phyloP scores from a whole-genome alignment of 2,888 invertebrate genomes.

The Hypomecis atomaria region DNA sequence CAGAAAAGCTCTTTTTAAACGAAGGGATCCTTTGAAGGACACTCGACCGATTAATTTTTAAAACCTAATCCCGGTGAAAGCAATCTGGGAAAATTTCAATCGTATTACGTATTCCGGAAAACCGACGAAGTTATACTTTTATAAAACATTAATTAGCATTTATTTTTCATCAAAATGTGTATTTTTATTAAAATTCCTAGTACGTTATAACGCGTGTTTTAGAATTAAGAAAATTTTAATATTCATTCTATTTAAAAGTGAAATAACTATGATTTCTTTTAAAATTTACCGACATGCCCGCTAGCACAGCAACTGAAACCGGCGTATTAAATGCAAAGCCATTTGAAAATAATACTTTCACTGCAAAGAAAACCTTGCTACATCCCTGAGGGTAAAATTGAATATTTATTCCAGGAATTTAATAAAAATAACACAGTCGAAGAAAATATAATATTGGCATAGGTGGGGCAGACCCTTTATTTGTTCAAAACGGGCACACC shows the following conservation, averaged over 20 bases:
- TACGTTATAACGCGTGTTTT: no score
- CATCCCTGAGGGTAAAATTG: constrained; percentile 8
- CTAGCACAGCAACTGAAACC: not conserved
- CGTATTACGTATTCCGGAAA: not conserved
- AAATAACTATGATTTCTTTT: no score
- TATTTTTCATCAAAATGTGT: no score
- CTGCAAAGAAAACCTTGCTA: not conserved
- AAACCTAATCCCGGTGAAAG: constrained; percentile 37
- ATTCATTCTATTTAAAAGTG: no score
- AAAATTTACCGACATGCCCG: no score
- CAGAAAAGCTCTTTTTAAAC: constrained; percentile 37
- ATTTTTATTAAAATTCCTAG: no score
- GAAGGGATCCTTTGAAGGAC: constrained; percentile 34
- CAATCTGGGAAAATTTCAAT: constrained; percentile 1
- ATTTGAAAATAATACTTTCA: not conserved
- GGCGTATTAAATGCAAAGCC: not conserved
- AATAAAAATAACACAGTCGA: constrained; percentile 51
- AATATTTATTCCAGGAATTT: constrained; percentile 30
- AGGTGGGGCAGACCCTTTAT: constrained; percentile 46
- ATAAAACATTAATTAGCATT: not conserved
- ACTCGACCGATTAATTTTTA: constrained; percentile 39
- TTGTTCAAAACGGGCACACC: constrained; percentile 42
- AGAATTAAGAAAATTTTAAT: no score
- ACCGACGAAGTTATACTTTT: not conserved
- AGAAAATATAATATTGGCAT: constrained; percentile 51